Base-by-base conservation (phyloP, 2,888 invertebrate genomes). In the Patella caerulea region DNA sequence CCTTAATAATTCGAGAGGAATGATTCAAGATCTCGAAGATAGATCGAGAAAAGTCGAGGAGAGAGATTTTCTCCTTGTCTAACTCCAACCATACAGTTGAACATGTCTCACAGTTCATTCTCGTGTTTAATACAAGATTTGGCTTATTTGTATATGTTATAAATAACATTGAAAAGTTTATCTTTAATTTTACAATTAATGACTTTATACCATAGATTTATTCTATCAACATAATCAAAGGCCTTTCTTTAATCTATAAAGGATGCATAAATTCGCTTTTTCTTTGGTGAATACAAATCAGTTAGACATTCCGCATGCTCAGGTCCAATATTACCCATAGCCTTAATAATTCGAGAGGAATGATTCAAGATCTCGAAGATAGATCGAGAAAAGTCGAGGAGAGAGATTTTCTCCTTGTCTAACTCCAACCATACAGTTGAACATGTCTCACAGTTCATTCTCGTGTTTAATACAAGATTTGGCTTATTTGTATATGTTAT, bases 191-290 rank as follows among this genome's bases (percentile, higher is more conserved):
- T 29, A 17, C 52, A 19, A 15, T 29, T 2, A 14, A 73, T 19
- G 15, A 77, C 17, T 54, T 74, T 77, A 54, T 77, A 15, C 74
- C 77, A 77, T 3, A 77, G 59, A 19, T 71, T 71, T 19, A 34
- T 69, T 54, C 71, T 59, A 55, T 71, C 70, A 29, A 77, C 55
- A 19, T 52, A 74, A 52, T 77, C 74, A 19, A 77, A 73, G 15
- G 73, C 65, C 3, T n/a, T 65, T 11, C 19, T 24, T 9, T 24
- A 65, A 19, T 65, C 65, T 24, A 65, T 24, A 69, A 77, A 74
- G 15, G 74, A 17, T 54, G 74, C 73, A 34, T 74, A 77, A 17
- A 74, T 54, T 65, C 70, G 19, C 2, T 69, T 73, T n/a, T n/a
- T n/a, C n/a, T n/a, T n/a, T n/a, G n/a, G n/a, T n/a, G n/a, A n/a